A percentile compares a stretch with the other conserved stretches of the same genome.
These are phyloP conservation scores for Pangasius djambal DNA, from an alignment of 2,797 vertebrate genomes.

Conservation along the genomic window DNA sequence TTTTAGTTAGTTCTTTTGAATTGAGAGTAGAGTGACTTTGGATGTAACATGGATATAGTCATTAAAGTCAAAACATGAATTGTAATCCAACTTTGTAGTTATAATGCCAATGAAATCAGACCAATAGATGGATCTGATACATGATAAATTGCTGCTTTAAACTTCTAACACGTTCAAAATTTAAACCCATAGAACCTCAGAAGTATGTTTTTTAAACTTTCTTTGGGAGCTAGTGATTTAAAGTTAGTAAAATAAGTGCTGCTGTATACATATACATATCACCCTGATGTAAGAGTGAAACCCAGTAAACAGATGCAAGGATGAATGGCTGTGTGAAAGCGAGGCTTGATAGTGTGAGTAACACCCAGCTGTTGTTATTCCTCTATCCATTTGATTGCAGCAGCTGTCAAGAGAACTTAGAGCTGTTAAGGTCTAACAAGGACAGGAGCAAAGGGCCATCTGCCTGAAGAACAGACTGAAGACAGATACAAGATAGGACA, in stretches of 20 bases:
- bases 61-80: constrained; percentile 13
- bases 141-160: constrained; percentile 22
- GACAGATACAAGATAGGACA: constrained; percentile 38
- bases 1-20: constrained; percentile 18
- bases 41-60: not conserved
- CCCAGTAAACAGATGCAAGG: constrained; percentile 47
- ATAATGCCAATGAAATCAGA: not conserved
- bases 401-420: constrained; percentile 60
- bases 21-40: not conserved
- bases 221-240: constrained; percentile 18
- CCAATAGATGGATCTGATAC: not conserved
- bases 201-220: constrained; percentile 4
- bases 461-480: constrained; percentile 46
- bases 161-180: constrained; percentile 1
- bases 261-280: constrained; percentile 35
- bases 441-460: constrained; percentile 54
- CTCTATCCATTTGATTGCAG: constrained; percentile 56
- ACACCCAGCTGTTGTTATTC: constrained; percentile 63
- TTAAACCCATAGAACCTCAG: constrained; percentile 13
- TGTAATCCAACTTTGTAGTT: not conserved
- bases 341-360: constrained; percentile 35
- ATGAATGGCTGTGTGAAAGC: constrained; percentile 43
- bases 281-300: constrained; percentile 45
- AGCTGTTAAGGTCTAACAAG: constrained; percentile 55
- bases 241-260: constrained; percentile 28